phyloP scores from a whole-genome alignment of 2,797 vertebrate genomes.

The Aeoliscus strigatus region DNA sequence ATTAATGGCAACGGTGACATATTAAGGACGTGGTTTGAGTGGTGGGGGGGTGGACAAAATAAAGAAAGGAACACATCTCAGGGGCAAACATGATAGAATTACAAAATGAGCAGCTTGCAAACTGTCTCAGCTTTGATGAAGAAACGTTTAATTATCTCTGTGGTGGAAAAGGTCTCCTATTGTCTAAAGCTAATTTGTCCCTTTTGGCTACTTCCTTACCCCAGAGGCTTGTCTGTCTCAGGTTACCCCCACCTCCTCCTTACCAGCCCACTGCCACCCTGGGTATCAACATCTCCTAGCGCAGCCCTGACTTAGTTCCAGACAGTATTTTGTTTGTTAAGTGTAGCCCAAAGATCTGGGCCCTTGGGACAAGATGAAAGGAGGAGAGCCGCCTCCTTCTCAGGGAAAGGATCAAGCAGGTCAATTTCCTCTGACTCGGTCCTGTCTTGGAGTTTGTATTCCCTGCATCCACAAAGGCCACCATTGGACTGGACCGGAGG shows the following conservation, averaged over 20 bases:
- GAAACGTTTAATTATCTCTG: constrained; percentile 89
- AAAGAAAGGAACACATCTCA: constrained; percentile 69
- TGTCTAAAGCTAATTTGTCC: constrained; percentile 88
- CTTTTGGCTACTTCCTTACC: constrained; percentile 83
- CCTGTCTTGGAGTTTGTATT: constrained; percentile 75
- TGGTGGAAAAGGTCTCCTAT: constrained; percentile 84
- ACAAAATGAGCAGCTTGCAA: constrained; percentile 92
- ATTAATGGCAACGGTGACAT: constrained; percentile 67
- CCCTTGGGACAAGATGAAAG: constrained; percentile 78
- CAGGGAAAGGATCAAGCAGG: constrained; percentile 79
- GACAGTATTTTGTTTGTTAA: constrained; percentile 81
- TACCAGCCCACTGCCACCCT: constrained; percentile 65
- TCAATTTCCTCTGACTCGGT: constrained; percentile 82
- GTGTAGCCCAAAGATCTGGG: constrained; percentile 72
- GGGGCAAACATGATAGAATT: constrained; percentile 88
- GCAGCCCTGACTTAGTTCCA: constrained; percentile 60
- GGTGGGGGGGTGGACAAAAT: constrained; percentile 67
- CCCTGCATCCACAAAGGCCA: constrained; percentile 74
- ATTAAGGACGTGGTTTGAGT: constrained; percentile 47
- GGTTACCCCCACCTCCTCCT: constrained; percentile 69
- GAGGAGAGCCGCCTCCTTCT: constrained; percentile 64
- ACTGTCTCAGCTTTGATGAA: constrained; percentile 90
- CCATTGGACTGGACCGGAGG: constrained; percentile 68
- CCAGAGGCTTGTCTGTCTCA: constrained; percentile 75
- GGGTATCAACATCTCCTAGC: constrained; percentile 64